Percentiles rank a stretch among this genome's conserved stretches.
Conservation (phyloP, 2,797 vertebrate genomes). For the Schizopygopsis malacanthus region DNA sequence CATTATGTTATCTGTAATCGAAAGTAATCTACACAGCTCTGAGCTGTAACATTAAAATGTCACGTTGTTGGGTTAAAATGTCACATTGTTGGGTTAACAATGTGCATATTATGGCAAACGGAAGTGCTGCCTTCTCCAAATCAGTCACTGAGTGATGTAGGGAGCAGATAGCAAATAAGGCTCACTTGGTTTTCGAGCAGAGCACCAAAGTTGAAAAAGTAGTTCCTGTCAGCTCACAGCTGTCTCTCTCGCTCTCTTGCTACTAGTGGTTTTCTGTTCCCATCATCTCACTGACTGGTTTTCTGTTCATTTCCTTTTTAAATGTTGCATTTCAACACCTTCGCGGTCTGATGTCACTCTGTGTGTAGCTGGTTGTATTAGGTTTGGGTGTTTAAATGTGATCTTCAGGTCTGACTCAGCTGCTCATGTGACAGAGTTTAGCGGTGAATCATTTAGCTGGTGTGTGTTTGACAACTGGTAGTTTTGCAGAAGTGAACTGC, state of each 20-base stretch:
- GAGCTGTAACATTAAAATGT: neutral
- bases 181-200: neutral
- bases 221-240: neutral
- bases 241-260: too few relatives aligned
- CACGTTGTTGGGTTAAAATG: neutral
- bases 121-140: neutral
- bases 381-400: slow-evolving; percentile 18
- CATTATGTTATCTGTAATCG: neutral
- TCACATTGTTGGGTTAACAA: neutral
- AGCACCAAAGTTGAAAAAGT: neutral
- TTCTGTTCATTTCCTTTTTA: neutral
- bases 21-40: neutral
- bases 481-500: slow-evolving; percentile 6
- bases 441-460: slow-evolving; percentile 13
- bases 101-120: neutral
- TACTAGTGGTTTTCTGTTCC: neutral
- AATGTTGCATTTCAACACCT: neutral
- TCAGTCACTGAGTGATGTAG: neutral
- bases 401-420: slow-evolving; percentile 32
- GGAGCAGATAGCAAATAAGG: neutral
- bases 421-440: neutral
- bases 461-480: neutral
- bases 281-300: neutral
- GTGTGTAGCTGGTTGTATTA: slow-evolving; percentile 15
- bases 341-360: neutral